A percentile compares a stretch with the other conserved stretches of the same genome.
Evolutionary conservation across 2,888 invertebrate genomes (phyloP).

Genomic region (Lordiphosa fenestrarum): DNA sequence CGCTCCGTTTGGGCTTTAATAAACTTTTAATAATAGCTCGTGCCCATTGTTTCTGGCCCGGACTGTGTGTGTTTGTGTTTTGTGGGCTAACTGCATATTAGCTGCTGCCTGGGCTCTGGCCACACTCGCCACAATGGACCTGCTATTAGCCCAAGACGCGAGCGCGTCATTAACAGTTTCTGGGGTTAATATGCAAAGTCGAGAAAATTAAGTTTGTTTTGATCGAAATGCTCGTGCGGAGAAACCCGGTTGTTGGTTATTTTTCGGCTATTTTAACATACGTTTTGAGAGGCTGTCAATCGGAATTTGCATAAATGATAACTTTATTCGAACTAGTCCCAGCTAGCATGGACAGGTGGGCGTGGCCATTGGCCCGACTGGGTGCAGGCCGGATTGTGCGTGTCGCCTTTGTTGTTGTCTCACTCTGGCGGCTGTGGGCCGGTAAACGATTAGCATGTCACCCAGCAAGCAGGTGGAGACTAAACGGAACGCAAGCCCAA

Average conservation of each 20-base stretch:
- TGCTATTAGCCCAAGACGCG: slow-evolving; percentile 45
- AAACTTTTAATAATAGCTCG: slow-evolving; percentile 66
- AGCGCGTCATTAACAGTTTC: slow-evolving; percentile 48
- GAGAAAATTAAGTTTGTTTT: slow-evolving; percentile 6
- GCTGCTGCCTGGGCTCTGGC: slow-evolving; percentile 62
- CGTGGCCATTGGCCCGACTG: slow-evolving; percentile 40
- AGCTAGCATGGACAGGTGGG: slow-evolving; percentile 32
- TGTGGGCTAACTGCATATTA: slow-evolving; percentile 74
- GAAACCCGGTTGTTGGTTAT: background rate
- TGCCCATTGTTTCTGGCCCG: slow-evolving; percentile 41
- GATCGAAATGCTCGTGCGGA: slow-evolving; percentile 1
- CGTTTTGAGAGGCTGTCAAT: slow-evolving; percentile 44
- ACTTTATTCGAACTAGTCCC: slow-evolving; percentile 57
- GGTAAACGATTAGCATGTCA: slow-evolving; percentile 58
- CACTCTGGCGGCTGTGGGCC: slow-evolving; percentile 37
- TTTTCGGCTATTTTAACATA: slow-evolving; percentile 26
- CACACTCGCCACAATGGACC: slow-evolving; percentile 21
- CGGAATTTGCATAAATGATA: slow-evolving; percentile 72
- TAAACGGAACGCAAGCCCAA: slow-evolving; percentile 10
- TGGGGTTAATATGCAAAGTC: slow-evolving; percentile 18
- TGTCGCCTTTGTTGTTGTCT: slow-evolving; percentile 42
- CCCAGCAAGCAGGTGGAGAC: slow-evolving; percentile 28
- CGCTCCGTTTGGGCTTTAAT: slow-evolving; percentile 36
- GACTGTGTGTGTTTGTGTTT: slow-evolving; percentile 38
- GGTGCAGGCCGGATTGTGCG: slow-evolving; percentile 41